Evolutionary conservation across 1,140 invertebrate genomes (phyloP).

Genomic region (Trachelipus rathkii): DNA sequence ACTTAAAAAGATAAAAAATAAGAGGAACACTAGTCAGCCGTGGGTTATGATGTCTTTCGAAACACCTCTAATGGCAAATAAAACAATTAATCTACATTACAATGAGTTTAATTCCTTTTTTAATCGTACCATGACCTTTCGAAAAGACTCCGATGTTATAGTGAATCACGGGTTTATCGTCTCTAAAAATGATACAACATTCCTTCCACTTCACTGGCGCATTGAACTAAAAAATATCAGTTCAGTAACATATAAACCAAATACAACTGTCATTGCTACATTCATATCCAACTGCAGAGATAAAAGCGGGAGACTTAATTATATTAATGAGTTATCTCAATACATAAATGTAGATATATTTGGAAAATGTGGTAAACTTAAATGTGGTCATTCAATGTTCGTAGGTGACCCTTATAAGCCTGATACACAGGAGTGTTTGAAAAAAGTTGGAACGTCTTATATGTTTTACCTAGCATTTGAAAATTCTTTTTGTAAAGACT

Average conservation of each 20-base stretch:
- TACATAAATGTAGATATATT: slow-evolving; percentile 50
- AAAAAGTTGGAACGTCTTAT: background rate
- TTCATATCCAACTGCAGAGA: slow-evolving; percentile 95
- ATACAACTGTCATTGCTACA: slow-evolving; percentile 82
- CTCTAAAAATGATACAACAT: slow-evolving; percentile 14
- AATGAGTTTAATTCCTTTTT: slow-evolving; percentile 42
- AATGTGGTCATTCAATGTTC: background rate
- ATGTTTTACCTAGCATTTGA: slow-evolving; percentile 18
- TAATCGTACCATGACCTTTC: slow-evolving; percentile 52
- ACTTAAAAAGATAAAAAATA: background rate
- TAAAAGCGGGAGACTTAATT: slow-evolving; percentile 76
- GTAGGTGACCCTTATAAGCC: background rate
- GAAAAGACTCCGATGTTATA: slow-evolving; percentile 48
- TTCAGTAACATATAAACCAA: slow-evolving; percentile 59
- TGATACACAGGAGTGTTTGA: background rate
- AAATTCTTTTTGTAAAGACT: slow-evolving; percentile 36
- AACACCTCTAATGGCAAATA: background rate
- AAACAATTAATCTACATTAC: background rate
- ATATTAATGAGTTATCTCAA: slow-evolving; percentile 77
- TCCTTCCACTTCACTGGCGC: slow-evolving; percentile 29
- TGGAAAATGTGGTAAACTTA: background rate
- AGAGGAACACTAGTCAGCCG: background rate
- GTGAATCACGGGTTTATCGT: slow-evolving; percentile 46
- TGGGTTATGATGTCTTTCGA: slow-evolving; percentile 1
- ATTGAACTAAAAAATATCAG: background rate